Evolutionary conservation across 2,113 vertebrate genomes (phyloP).

Genomic region (Caracal caracal): DNA sequence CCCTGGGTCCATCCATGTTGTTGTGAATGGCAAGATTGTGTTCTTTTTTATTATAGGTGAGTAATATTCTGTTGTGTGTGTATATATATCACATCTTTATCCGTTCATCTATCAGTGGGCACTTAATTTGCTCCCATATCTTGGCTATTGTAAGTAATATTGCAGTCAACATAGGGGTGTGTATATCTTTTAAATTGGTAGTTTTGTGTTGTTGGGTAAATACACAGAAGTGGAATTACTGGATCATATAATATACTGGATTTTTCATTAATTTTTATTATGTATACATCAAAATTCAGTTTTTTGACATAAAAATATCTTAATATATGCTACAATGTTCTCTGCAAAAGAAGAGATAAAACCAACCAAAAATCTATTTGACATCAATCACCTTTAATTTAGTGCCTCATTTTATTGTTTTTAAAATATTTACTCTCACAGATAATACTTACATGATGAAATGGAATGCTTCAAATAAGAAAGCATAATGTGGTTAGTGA

Average conservation of each 20-base stretch:
- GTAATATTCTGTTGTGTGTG: not conserved
- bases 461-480: not conserved
- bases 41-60: not conserved
- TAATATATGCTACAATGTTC: not conserved
- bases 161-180: not conserved
- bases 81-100: not conserved
- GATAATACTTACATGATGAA: not conserved
- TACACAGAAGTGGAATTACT: not conserved
- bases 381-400: not conserved
- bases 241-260: not conserved
- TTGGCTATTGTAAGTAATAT: not conserved
- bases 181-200: not conserved
- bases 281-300: not conserved
- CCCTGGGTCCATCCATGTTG: no score
- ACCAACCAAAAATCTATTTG: not conserved
- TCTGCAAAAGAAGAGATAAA: not conserved
- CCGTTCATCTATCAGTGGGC: not conserved
- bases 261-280: not conserved
- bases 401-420: not conserved
- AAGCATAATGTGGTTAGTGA: not conserved
- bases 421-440: not conserved
- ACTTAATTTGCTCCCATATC: not conserved
- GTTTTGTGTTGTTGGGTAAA: not conserved
- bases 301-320: not conserved
- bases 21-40: not conserved